Evolutionary conservation across 2,888 invertebrate genomes (phyloP).

Genomic region (Noctua janthe): DNA sequence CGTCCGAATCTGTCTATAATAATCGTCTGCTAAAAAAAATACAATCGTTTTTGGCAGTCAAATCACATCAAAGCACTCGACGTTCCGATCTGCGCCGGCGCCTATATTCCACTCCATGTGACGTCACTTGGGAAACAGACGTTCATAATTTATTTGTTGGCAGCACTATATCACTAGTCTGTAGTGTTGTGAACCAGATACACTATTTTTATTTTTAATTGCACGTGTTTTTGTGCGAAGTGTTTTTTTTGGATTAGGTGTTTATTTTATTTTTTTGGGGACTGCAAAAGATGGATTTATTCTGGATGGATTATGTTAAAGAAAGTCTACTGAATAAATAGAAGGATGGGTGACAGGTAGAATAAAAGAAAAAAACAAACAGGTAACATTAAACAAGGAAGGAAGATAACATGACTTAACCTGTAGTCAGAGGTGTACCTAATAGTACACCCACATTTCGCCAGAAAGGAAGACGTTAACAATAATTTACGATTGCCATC

Average conservation of each 20-base stretch:
- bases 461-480: neutral
- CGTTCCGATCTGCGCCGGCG: conserved; percentile 70
- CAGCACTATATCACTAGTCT: conserved; percentile 46
- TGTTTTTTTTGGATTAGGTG: conserved; percentile 1
- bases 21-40: conserved; percentile 50
- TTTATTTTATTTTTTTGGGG: neutral
- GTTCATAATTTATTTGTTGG: conserved; percentile 55
- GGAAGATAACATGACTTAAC: too few species aligned
- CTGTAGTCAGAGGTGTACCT: too few species aligned
- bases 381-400: neutral
- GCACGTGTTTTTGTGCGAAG: neutral
- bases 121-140: conserved; percentile 67
- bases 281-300: too few species aligned
- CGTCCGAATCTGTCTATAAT: conserved; percentile 43
- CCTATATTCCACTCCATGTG: conserved; percentile 61
- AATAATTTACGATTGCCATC: neutral
- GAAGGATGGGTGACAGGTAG: neutral
- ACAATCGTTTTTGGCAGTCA: conserved; percentile 60
- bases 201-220: conserved; percentile 38
- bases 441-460: too few species aligned
- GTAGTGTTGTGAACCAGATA: conserved; percentile 48
- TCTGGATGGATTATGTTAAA: neutral
- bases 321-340: neutral
- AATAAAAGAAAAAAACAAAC: neutral
- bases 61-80: conserved; percentile 72